These are phyloP conservation scores for Uropsilus gracilis DNA, from an alignment of 2,113 vertebrate species.

Conservation along the genomic window DNA sequence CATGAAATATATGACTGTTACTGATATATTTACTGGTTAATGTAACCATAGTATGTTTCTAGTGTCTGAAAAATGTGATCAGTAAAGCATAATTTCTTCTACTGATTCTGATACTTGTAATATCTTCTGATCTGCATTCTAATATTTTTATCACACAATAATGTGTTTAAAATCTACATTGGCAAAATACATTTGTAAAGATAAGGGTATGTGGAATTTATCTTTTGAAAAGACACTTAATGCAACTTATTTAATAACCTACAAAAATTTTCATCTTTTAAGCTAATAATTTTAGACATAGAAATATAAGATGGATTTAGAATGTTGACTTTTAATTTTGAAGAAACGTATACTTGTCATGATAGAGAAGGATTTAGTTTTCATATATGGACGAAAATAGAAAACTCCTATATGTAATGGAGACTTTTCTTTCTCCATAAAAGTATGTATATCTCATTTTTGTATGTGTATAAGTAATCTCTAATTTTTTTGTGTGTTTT, in stretches of 20 bases:
- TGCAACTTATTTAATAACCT: conserved; percentile 30
- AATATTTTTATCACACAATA: conserved; percentile 37
- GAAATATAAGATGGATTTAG: not conserved
- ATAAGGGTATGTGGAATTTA: not conserved
- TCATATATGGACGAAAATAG: not conserved
- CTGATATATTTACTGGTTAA: not conserved
- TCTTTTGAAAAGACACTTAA: conserved; percentile 16
- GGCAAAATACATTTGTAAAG: not conserved
- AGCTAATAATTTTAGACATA: conserved; percentile 14
- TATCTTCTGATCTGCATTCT: conserved; percentile 15
- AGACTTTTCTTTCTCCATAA: not conserved
- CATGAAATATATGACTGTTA: not conserved
- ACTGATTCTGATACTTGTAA: not conserved
- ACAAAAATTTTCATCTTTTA: conserved; percentile 25
- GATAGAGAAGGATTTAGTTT: not conserved
- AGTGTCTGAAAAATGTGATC: not conserved
- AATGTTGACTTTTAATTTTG: conserved; percentile 35
- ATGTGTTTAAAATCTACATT: not conserved
- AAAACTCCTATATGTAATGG: not conserved
- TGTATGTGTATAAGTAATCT: not conserved
- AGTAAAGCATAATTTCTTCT: not conserved
- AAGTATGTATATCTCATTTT: not conserved
- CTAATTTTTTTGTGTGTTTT: not conserved
- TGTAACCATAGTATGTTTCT: not conserved
- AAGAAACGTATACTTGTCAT: conserved; percentile 6